Percentiles rank a stretch among this genome's conserved stretches.
Evolutionary conservation across 2,113 vertebrate species (phyloP).

Genomic region (Cromileptes altivelis): DNA sequence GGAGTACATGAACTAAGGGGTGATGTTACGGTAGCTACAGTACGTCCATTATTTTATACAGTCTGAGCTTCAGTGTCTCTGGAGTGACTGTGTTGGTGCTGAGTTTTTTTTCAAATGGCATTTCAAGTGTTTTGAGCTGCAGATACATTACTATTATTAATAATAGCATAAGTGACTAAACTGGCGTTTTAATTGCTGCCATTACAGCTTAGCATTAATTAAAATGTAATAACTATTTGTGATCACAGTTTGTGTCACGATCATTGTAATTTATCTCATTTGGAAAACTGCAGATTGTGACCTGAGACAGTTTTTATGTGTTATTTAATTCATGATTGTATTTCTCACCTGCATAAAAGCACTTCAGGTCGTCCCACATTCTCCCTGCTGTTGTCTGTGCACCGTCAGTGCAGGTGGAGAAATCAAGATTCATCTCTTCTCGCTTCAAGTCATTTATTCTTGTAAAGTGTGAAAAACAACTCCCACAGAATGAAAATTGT

Average conservation of each 20-base stretch:
- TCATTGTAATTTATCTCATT: background rate
- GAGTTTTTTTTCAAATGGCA: background rate
- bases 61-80: background rate
- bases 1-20: no score
- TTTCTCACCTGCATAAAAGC: background rate
- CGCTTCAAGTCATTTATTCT: constrained; percentile 27
- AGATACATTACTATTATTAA: background rate
- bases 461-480: constrained; percentile 19
- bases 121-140: background rate
- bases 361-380: background rate
- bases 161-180: background rate
- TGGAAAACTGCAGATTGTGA: background rate
- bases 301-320: no score
- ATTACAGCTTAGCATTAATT: background rate
- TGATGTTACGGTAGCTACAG: no score
- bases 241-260: background rate
- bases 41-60: no score
- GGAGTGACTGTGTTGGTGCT: background rate
- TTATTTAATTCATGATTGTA: background rate
- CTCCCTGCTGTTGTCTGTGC: background rate
- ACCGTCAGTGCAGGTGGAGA: background rate
- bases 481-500: constrained; percentile 18
- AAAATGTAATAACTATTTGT: background rate
- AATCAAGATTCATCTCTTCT: constrained; percentile 12
- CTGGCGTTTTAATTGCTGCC: background rate